Evolutionary conservation across 2,797 vertebrate genomes (phyloP).

Genomic region (Liparis tanakae): DNA sequence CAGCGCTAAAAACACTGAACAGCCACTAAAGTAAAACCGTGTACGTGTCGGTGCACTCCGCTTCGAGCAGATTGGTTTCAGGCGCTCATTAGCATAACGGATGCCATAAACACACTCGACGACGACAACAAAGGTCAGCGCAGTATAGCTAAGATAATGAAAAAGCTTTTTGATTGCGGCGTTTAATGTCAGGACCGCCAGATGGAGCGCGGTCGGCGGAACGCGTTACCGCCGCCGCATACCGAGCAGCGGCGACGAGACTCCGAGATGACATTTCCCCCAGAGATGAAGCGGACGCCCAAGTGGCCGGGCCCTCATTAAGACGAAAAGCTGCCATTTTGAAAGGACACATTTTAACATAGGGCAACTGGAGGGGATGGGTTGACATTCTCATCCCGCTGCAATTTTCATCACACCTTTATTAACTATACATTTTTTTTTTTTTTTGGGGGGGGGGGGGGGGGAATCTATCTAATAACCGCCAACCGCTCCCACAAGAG

Average conservation of each 20-base stretch:
- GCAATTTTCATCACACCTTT: constrained; percentile 25
- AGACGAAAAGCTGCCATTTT: constrained; percentile 62
- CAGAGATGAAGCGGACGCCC: constrained; percentile 52
- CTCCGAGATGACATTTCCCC: constrained; percentile 63
- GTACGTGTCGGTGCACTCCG: constrained; percentile 31
- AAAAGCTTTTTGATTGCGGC: constrained; percentile 51
- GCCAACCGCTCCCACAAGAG: not conserved
- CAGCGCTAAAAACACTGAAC: constrained; percentile 58
- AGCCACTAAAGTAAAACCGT: constrained; percentile 29
- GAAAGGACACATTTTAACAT: constrained; percentile 62
- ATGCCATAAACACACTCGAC: constrained; percentile 43
- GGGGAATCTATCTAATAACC: constrained; percentile 4
- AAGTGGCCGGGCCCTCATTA: constrained; percentile 56
- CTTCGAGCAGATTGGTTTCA: constrained; percentile 37
- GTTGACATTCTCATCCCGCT: constrained; percentile 37
- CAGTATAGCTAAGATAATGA: constrained; percentile 43
- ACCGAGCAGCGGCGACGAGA: constrained; percentile 40
- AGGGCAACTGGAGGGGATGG: constrained; percentile 30
- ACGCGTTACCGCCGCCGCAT: constrained; percentile 64
- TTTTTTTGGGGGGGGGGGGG: not conserved
- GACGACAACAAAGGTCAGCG: constrained; percentile 46
- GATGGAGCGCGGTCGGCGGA: constrained; percentile 61
- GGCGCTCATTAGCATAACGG: constrained; percentile 44
- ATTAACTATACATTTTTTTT: constrained; percentile 46
- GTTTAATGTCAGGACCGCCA: constrained; percentile 44